phyloP scores from a whole-genome alignment of 2,113 vertebrate genomes.

The Corythaixoides concolor region DNA sequence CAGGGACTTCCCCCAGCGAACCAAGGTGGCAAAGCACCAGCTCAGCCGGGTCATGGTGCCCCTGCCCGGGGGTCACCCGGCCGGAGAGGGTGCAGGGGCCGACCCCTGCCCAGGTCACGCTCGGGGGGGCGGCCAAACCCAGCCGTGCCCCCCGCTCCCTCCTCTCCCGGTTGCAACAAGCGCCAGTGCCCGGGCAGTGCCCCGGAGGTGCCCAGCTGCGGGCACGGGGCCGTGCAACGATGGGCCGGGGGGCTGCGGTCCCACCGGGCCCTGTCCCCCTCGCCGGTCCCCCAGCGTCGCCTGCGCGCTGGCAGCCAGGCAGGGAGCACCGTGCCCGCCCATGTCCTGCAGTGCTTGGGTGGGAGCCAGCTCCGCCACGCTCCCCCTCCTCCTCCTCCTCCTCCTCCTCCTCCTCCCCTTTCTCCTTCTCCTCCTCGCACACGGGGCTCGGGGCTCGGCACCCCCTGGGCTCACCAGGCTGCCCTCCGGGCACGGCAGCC shows the following conservation, averaged over 20 bases:
- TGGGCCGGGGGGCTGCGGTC: conserved; percentile 11
- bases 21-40: conserved; percentile 57
- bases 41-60: conserved; percentile 61
- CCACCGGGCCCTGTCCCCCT: not conserved
- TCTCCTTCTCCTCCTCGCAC: not conserved
- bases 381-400: conserved; percentile 20
- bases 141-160: not conserved
- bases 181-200: not conserved
- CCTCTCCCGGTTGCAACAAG: not conserved
- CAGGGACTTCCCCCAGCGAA: conserved; percentile 52
- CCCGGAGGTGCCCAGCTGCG: not conserved
- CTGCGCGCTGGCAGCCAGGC: conserved; percentile 56
- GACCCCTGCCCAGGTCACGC: not conserved
- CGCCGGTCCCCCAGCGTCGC: conserved; percentile 37
- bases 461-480: not conserved
- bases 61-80: not conserved
- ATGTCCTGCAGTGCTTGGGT: conserved; percentile 65
- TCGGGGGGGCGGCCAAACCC: not conserved
- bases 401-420: too few species aligned
- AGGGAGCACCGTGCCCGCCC: conserved; percentile 61
- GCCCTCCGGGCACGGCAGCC: not conserved
- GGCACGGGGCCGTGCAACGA: not conserved
- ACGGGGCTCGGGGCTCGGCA: not conserved
- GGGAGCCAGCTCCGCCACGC: conserved; percentile 40
- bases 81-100: not conserved